Percentiles rank a stretch among this genome's conserved stretches.
phyloP scores from a whole-genome alignment of 2,113 vertebrate species.

The Condylura cristata region DNA sequence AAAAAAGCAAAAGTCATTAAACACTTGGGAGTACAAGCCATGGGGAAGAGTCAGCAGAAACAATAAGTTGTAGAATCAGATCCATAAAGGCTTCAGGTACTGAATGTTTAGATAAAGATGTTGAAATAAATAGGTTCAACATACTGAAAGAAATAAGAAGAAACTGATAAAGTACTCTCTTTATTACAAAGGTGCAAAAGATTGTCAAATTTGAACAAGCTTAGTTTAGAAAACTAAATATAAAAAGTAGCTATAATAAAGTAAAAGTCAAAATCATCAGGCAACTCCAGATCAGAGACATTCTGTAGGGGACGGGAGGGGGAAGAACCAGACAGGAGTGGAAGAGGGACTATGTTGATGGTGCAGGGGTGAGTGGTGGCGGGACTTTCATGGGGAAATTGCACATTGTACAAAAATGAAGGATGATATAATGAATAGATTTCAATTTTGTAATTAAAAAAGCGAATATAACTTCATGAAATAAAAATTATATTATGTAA shows the following conservation, averaged over 20 bases:
- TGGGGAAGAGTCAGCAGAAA: background rate
- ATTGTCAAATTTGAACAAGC: background rate
- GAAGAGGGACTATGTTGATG: no score
- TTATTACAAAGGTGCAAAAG: background rate
- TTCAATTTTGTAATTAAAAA: no score
- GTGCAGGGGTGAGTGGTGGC: no score
- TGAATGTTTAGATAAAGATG: background rate
- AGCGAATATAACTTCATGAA: conserved; percentile 1
- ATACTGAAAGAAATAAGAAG: background rate
- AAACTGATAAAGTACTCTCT: background rate
- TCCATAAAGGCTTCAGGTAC: background rate
- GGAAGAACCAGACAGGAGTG: no score
- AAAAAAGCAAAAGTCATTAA: background rate
- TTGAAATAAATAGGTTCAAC: background rate
- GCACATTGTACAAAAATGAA: no score
- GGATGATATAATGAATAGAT: no score
- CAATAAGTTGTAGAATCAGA: background rate
- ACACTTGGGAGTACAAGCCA: background rate
- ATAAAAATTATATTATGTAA: background rate
- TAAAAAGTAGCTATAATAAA: no score
- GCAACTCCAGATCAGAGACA: no score
- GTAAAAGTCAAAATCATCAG: no score
- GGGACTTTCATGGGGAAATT: no score
- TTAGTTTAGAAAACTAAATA: background rate
- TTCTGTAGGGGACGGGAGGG: no score